phyloP scores from a whole-genome alignment of 2,113 vertebrate species.

The Seriola dumerili region DNA sequence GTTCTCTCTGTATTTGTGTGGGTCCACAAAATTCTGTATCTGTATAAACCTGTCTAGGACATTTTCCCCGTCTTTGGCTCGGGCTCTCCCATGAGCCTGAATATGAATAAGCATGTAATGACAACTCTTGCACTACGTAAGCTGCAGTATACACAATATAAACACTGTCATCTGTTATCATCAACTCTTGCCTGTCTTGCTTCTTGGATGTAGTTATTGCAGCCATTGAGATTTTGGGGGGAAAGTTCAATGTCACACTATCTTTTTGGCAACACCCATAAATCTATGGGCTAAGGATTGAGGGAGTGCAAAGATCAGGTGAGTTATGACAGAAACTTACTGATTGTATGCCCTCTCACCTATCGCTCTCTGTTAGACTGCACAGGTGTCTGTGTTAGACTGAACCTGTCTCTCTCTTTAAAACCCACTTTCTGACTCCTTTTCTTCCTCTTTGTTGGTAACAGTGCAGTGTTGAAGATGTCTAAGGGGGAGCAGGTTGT shows the following conservation, averaged over 20 bases:
- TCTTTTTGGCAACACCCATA: neutral
- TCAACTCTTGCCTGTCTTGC: neutral
- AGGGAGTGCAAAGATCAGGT: constrained; percentile 66
- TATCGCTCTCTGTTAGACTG: constrained; percentile 1
- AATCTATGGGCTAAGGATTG: neutral
- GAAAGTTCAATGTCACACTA: constrained; percentile 41
- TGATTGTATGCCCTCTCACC: neutral
- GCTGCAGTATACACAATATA: neutral
- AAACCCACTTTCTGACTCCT: neutral
- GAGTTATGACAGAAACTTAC: neutral
- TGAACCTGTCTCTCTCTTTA: neutral
- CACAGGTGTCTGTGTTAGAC: neutral
- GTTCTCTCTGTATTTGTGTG: neutral
- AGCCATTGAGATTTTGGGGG: neutral
- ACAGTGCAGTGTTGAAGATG: constrained; percentile 58
- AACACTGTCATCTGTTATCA: neutral
- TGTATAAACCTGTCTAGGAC: no score
- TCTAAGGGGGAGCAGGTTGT: neutral
- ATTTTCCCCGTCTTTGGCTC: no score
- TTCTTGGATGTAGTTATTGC: constrained; percentile 2
- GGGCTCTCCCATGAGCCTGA: no score
- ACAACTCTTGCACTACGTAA: neutral
- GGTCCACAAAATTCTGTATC: no score
- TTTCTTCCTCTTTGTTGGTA: neutral
- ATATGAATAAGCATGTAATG: no score